These are phyloP conservation scores for Glareola pratincola DNA, from an alignment of 2,113 vertebrate genomes.

Conservation along the genomic window DNA sequence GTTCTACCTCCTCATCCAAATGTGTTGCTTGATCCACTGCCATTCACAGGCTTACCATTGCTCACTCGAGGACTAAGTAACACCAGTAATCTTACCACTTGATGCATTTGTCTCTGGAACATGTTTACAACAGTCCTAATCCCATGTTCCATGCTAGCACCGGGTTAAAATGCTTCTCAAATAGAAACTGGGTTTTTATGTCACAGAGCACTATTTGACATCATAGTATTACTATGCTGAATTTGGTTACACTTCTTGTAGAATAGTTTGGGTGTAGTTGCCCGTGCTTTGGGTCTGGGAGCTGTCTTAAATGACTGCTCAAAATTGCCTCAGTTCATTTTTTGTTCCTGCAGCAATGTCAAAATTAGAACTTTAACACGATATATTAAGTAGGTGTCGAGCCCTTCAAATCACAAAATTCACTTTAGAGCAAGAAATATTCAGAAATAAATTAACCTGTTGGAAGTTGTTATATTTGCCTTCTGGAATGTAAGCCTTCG, in stretches of 20 bases:
- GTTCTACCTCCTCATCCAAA: background rate
- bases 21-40: background rate
- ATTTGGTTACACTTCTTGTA: background rate
- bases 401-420: background rate
- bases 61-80: background rate
- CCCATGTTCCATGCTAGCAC: background rate
- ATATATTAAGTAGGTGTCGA: background rate
- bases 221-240: background rate
- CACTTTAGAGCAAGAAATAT: background rate
- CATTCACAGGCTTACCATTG: background rate
- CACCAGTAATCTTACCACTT: background rate
- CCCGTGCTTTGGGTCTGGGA: background rate
- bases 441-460: background rate
- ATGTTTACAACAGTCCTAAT: background rate
- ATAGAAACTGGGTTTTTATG: background rate
- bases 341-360: background rate
- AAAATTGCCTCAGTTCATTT: background rate
- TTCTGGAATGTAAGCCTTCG: background rate
- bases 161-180: background rate
- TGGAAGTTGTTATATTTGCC: background rate
- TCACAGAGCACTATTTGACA: background rate
- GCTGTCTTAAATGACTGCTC: background rate
- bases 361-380: background rate
- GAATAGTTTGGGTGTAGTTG: background rate
- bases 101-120: background rate